Evolutionary conservation across 1,140 invertebrate species (phyloP), one percentile per base, ranked within the genome.

Genomic region (Pseudomyrmex dendroicus): DNA sequence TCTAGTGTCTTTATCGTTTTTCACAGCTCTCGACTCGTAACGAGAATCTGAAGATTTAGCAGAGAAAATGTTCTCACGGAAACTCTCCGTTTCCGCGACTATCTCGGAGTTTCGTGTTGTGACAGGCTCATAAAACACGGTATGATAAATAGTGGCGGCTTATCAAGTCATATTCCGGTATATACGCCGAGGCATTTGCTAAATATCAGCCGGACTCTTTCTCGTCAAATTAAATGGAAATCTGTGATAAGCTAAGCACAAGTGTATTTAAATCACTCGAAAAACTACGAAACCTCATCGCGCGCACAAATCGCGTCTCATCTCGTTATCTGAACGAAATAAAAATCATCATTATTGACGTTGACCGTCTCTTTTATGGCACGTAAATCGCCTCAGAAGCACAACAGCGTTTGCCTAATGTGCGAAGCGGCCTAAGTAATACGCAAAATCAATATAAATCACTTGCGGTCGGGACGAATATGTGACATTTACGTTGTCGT

Each of bases 401-500:
- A 22, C 76, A 56, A 72, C 22, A 12, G 9, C 12, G 66, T 17
- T 50, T 44, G 64, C 3, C 22, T 70, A 70, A 78, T 70, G 64
- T 52, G 63, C 13, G 48, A 66, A 76, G 61, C 54, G 20, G 66
- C 20, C 44, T 50, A 59, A 70, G 72, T 72, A 72, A 80, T 72
- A 70, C 22, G 73, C 54, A 70, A 54, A 83, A 83, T 62, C 63
- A 59, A 77, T 67, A 78, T 83, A 83, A 78, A 83, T 67, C 50
- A 78, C 44, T 61, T 61, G 54, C 62, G 46, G 20, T 44, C 44
- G 17, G 46, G 25, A 57, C 70, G 78, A 74, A 54, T 50, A 56
- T 44, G 57, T 64, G 70, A 62, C 78, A 44, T 52, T 76, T 62
- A 77, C 22, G 62, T 46, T 68, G 73, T 67, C 73, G 52, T 44